A percentile compares a stretch with the other conserved stretches of the same genome.
Evolutionary conservation across 2,113 vertebrate genomes (phyloP).

Genomic region (Bos indicus): DNA sequence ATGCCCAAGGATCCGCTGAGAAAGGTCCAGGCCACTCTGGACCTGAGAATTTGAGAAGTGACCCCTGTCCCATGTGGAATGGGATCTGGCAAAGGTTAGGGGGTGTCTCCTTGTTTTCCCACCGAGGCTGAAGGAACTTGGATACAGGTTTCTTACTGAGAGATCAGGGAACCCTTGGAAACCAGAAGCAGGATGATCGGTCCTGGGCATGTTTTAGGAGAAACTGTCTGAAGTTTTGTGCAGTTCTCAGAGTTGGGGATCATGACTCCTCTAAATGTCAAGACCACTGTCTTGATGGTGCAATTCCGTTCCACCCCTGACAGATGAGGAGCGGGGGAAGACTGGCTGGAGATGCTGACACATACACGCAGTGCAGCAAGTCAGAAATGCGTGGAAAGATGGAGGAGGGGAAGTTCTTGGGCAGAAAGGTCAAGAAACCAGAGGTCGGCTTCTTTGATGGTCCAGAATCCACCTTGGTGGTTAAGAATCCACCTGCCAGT

Average conservation of each 20-base stretch:
- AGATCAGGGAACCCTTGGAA: not conserved
- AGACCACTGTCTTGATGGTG: not conserved
- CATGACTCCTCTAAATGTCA: too few species aligned
- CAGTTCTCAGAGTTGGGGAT: not conserved
- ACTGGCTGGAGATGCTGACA: accelerated
- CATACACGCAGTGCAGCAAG: accelerated
- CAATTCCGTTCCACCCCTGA: not conserved
- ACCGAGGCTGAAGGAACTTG: not conserved
- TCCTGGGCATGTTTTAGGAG: not conserved
- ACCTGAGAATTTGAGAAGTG: not conserved
- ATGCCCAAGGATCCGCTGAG: not conserved
- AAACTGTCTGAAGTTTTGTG: not conserved
- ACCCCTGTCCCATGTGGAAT: not conserved
- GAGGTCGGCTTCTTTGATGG: not conserved
- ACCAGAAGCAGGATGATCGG: not conserved
- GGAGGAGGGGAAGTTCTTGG: not conserved
- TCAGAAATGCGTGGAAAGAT: not conserved
- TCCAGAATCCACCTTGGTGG: not conserved
- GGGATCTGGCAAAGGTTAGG: not conserved
- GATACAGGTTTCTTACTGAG: not conserved
- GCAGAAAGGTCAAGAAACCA: not conserved
- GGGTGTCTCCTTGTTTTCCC: not conserved
- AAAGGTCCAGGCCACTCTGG: not conserved
- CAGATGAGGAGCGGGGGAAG: not conserved
- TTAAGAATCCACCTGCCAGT: not conserved